Evolutionary conservation across 1,140 invertebrate species (phyloP).

Genomic region (Hestina assimilis): DNA sequence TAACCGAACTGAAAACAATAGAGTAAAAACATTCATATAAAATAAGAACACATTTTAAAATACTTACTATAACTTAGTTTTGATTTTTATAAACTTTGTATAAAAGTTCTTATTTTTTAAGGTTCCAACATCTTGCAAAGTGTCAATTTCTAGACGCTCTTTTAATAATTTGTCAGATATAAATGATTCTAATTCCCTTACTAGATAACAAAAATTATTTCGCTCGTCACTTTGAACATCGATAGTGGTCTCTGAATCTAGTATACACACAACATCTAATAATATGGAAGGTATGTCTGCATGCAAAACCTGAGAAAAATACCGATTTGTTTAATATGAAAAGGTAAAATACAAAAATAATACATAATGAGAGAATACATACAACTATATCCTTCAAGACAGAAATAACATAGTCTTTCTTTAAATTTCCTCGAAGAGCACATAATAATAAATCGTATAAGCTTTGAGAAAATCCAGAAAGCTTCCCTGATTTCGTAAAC

Average conservation of each 20-base stretch:
- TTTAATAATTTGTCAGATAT: constrained; percentile 92
- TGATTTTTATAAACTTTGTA: constrained; percentile 98
- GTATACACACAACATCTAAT: constrained; percentile 87
- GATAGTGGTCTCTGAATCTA: constrained; percentile 86
- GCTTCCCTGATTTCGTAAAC: constrained; percentile 76
- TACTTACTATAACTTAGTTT: constrained; percentile 98
- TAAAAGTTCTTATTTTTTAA: constrained; percentile 95
- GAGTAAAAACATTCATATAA: no score
- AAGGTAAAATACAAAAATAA: not conserved
- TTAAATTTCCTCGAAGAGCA: constrained; percentile 83
- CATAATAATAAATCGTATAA: constrained; percentile 83
- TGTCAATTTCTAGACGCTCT: constrained; percentile 95
- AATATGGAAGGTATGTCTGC: constrained; percentile 87
- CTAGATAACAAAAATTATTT: constrained; percentile 86
- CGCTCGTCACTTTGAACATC: constrained; percentile 83
- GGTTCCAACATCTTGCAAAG: constrained; percentile 93
- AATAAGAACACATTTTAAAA: not conserved
- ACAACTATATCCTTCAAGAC: constrained; percentile 85
- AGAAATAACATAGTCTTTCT: constrained; percentile 84
- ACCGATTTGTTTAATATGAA: constrained; percentile 1
- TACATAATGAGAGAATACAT: constrained; percentile 53
- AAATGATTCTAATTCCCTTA: constrained; percentile 88
- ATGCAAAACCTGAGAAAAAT: constrained; percentile 81
- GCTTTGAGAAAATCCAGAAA: constrained; percentile 76
- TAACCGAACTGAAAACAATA: not conserved